Conservation (phyloP, 2,797 vertebrate species). For the Tapera naevia region DNA sequence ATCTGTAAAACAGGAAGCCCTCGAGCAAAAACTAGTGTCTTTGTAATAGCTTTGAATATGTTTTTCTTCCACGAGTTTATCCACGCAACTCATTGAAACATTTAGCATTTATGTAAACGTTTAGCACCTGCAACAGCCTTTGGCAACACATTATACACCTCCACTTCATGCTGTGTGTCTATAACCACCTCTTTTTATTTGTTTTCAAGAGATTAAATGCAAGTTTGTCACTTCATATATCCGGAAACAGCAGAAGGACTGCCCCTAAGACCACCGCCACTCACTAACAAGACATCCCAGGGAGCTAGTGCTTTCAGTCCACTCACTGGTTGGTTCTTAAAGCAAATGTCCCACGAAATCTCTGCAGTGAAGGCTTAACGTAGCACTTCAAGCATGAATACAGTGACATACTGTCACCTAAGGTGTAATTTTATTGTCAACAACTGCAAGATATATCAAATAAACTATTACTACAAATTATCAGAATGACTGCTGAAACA, state of each 20-base stretch:
- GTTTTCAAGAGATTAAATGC: background rate
- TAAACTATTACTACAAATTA: background rate
- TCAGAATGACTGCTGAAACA: background rate
- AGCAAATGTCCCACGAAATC: background rate
- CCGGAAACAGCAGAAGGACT: background rate
- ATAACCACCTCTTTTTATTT: background rate
- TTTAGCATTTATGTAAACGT: background rate
- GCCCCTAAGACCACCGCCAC: background rate
- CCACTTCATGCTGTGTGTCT: background rate
- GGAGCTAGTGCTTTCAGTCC: background rate
- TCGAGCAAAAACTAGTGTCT: background rate
- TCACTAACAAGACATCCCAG: background rate
- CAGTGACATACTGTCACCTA: rapidly evolving
- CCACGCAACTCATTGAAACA: background rate
- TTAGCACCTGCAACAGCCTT: conserved; percentile 13
- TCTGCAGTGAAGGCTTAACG: background rate
- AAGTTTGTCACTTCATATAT: background rate
- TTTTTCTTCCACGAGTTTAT: background rate
- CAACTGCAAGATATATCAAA: background rate
- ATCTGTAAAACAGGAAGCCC: background rate
- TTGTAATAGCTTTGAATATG: background rate
- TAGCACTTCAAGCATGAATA: background rate
- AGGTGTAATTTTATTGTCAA: background rate
- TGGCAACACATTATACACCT: background rate
- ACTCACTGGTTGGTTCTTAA: background rate